These are phyloP conservation scores for Herpailurus yagouaroundi DNA, from an alignment of 2,113 vertebrate species.

Conservation along the genomic window DNA sequence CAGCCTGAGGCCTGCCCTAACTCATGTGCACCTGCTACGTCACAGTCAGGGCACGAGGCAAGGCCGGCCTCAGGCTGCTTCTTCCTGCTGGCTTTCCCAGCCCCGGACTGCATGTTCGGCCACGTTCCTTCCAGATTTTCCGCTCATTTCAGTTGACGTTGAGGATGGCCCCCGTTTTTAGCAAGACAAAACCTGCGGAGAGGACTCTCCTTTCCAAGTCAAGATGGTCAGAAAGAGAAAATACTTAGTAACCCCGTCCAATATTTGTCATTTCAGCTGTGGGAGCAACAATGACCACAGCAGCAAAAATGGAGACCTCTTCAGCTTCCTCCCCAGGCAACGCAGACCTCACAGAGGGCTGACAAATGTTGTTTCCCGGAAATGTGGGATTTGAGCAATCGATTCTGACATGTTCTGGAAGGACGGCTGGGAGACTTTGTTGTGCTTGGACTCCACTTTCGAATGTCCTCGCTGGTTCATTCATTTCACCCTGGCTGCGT, in stretches of 20 bases:
- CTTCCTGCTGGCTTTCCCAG: conserved; percentile 94
- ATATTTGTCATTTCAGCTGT: conserved; percentile 95
- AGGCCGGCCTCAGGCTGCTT: conserved; percentile 94
- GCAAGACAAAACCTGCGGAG: conserved; percentile 96
- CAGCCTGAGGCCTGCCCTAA: conserved; percentile 92
- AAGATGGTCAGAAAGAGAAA: conserved; percentile 95
- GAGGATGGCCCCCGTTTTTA: conserved; percentile 94
- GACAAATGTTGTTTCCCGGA: conserved; percentile 95
- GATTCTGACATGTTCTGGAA: conserved; percentile 97
- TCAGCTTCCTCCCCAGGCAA: conserved; percentile 94
- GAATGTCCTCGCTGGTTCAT: conserved; percentile 95
- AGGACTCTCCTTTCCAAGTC: conserved; percentile 97
- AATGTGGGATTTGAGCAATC: conserved; percentile 96
- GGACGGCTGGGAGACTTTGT: conserved; percentile 95
- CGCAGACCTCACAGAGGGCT: conserved; percentile 95
- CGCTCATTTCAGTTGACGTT: conserved; percentile 95
- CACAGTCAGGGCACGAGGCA: conserved; percentile 94
- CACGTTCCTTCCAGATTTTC: conserved; percentile 96
- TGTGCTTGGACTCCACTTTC: conserved; percentile 97
- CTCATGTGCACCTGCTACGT: conserved; percentile 91
- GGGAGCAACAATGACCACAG: conserved; percentile 67
- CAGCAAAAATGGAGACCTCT: conserved; percentile 92
- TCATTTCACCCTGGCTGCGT: conserved; percentile 98
- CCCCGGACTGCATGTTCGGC: conserved; percentile 92
- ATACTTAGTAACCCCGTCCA: conserved; percentile 96